Evolutionary conservation across 2,888 invertebrate species (phyloP).

Genomic region (Monoplex corrugatus): DNA sequence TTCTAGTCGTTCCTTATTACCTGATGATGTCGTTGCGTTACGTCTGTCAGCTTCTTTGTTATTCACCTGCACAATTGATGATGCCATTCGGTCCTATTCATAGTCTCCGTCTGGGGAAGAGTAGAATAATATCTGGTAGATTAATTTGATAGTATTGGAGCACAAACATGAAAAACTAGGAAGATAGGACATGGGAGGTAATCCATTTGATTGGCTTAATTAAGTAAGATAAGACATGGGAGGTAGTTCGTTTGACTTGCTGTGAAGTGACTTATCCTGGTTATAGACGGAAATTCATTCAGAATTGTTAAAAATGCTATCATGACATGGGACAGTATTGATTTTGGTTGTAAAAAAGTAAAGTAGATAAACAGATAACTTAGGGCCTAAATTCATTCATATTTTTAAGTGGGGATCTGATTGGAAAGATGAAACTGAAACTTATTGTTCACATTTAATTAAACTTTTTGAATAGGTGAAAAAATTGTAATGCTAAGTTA

Average conservation of each 20-base stretch:
- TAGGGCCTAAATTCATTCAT: too few species aligned
- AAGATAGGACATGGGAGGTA: too few species aligned
- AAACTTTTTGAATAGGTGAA: background rate
- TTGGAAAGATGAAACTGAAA: background rate
- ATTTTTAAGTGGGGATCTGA: background rate
- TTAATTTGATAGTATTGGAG: too few species aligned
- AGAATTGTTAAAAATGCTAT: background rate
- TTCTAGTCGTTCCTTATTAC: too few species aligned
- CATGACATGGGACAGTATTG: too few species aligned
- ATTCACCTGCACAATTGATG: background rate
- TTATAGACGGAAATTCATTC: background rate
- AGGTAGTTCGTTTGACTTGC: background rate
- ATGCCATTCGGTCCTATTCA: conserved; percentile 12
- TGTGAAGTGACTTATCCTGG: background rate
- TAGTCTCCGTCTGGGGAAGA: conserved; percentile 19
- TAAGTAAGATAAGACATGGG: too few species aligned
- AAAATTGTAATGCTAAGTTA: background rate
- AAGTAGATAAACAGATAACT: too few species aligned
- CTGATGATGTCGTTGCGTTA: too few species aligned
- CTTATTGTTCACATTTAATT: background rate
- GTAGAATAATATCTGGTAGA: background rate
- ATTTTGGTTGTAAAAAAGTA: background rate
- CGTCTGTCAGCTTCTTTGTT: too few species aligned
- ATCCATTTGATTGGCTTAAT: too few species aligned
- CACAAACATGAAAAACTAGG: too few species aligned